Evolutionary conservation across 2,888 invertebrate species (phyloP).

Genomic region (Dasysyrphus albostriatus): DNA sequence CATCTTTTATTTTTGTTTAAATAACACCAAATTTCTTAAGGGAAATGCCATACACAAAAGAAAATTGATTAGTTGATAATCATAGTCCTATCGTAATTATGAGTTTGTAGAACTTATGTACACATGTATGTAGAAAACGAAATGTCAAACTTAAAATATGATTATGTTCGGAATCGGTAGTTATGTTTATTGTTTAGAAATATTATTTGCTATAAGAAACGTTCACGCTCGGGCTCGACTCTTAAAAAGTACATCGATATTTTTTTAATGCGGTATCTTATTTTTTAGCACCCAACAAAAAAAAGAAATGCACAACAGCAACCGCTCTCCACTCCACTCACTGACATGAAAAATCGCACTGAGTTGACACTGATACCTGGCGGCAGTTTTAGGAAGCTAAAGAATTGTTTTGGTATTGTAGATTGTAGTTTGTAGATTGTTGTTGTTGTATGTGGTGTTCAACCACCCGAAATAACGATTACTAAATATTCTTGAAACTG

Average conservation of each 20-base stretch:
- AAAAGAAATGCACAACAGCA: slow-evolving; percentile 62
- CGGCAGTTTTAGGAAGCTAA: not conserved
- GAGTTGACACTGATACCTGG: not conserved
- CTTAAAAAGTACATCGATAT: not conserved
- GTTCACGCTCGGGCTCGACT: not conserved
- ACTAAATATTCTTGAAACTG: not conserved
- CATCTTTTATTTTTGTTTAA: not conserved
- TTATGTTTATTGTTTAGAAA: not conserved
- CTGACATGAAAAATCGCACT: slow-evolving; percentile 6
- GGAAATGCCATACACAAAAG: not conserved
- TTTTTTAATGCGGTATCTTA: slow-evolving; percentile 10
- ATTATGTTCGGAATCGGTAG: not conserved
- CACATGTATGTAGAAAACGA: not conserved
- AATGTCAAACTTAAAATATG: not conserved
- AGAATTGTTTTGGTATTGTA: not conserved
- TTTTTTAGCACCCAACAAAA: slow-evolving; percentile 40
- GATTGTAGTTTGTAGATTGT: not conserved
- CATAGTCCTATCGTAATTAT: not conserved
- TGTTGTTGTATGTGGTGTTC: not conserved
- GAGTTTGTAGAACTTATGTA: not conserved
- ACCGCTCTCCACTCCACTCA: slow-evolving; percentile 74
- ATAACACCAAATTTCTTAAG: not conserved
- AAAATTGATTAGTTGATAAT: not conserved
- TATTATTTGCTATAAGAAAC: not conserved
- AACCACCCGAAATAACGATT: not conserved